A percentile compares a stretch with the other conserved stretches of the same genome.
phyloP scores from a whole-genome alignment of 2,888 invertebrate genomes.

The Polyommatus iphigenia region DNA sequence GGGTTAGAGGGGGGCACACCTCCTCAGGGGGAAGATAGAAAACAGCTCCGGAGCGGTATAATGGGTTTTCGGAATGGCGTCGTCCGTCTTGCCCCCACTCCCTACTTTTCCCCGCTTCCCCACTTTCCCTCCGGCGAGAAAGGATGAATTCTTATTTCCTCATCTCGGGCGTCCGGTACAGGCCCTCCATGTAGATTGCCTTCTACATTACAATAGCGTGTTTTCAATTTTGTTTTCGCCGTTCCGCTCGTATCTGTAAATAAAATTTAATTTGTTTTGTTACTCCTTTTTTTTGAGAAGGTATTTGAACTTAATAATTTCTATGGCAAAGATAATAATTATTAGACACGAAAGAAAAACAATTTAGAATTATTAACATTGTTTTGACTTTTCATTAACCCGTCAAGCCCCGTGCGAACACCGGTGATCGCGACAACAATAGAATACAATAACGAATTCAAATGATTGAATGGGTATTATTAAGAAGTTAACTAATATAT shows the following conservation, averaged over 20 bases:
- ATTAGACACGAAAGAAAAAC: neutral
- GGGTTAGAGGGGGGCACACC: slow-evolving; percentile 49
- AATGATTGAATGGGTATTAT: too few relatives aligned
- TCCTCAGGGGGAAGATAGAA: slow-evolving; percentile 64
- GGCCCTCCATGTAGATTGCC: slow-evolving; percentile 79
- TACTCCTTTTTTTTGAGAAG: slow-evolving; percentile 12
- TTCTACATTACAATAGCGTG: slow-evolving; percentile 78
- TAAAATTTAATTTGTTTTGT: slow-evolving; percentile 45
- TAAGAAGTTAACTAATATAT: too few relatives aligned
- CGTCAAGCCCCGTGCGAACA: too few relatives aligned
- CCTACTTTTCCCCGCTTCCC: slow-evolving; percentile 47
- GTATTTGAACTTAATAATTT: neutral
- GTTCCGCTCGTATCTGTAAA: slow-evolving; percentile 46
- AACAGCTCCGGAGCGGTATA: slow-evolving; percentile 84
- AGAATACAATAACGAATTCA: too few relatives aligned
- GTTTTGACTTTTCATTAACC: too few relatives aligned
- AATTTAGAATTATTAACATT: too few relatives aligned
- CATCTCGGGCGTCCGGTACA: slow-evolving; percentile 77
- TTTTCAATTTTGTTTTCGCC: slow-evolving; percentile 73
- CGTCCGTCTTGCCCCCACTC: slow-evolving; percentile 82
- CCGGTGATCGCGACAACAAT: too few relatives aligned
- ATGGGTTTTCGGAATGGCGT: slow-evolving; percentile 86
- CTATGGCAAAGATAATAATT: neutral
- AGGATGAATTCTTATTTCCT: slow-evolving; percentile 81
- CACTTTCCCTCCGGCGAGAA: slow-evolving; percentile 70